Evolutionary conservation across 2,113 vertebrate species (phyloP).

Genomic region (Hemicordylus capensis): DNA sequence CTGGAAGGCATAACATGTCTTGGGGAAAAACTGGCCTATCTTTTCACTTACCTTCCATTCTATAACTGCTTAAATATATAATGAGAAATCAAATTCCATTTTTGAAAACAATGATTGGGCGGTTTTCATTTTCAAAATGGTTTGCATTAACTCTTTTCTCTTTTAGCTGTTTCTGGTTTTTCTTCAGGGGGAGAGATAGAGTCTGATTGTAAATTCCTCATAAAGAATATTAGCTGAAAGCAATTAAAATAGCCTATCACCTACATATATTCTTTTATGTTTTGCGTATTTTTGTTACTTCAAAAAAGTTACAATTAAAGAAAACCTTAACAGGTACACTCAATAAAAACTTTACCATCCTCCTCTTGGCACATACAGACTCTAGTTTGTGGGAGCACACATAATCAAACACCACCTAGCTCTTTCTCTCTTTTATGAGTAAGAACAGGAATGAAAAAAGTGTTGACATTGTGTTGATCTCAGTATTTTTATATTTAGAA

Average conservation of each 20-base stretch:
- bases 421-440: not conserved
- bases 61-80: not conserved
- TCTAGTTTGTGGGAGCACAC: not conserved
- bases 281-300: not conserved
- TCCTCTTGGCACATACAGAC: not conserved
- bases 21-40: not conserved
- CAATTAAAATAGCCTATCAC: not conserved
- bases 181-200: not conserved
- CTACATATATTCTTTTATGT: not conserved
- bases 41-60: not conserved
- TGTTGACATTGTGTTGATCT: not conserved
- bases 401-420: not conserved
- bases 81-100: not conserved
- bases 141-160: not conserved
- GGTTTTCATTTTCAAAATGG: not conserved
- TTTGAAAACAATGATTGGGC: not conserved
- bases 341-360: too few species aligned
- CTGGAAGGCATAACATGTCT: not conserved
- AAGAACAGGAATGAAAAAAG: not conserved
- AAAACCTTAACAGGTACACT: too few species aligned
- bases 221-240: not conserved
- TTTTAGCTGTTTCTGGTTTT: not conserved
- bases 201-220: constrained; percentile 5
- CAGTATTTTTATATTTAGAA: not conserved
- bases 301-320: too few species aligned